Conservation (phyloP, 2,797 vertebrate genomes). For the Erethizon dorsatum region DNA sequence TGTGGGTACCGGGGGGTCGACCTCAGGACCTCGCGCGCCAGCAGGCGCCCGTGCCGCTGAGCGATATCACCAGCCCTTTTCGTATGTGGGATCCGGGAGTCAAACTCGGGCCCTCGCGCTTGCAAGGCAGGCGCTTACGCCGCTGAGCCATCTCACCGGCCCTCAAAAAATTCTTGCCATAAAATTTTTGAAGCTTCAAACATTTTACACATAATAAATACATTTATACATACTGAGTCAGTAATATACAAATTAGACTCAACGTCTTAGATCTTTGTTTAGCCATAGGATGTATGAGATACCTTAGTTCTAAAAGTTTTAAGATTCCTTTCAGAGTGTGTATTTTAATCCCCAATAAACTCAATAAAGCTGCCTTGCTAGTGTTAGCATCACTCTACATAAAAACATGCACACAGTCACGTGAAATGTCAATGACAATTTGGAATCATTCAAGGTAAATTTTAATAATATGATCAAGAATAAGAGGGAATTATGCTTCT, state of each 20-base stretch:
- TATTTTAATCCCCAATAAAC: not conserved
- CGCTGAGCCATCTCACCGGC: no score
- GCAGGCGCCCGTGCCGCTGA: no score
- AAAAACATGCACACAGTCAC: not conserved
- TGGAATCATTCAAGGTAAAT: not conserved
- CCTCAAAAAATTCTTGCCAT: not conserved
- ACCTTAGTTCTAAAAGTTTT: not conserved
- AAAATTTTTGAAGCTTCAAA: not conserved
- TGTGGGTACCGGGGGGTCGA: no score
- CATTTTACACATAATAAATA: not conserved
- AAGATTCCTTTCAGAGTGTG: not conserved
- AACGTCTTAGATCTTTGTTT: not conserved
- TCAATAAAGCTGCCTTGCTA: not conserved
- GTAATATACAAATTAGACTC: not conserved
- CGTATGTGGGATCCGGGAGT: no score
- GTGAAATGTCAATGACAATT: slow-evolving; percentile 43
- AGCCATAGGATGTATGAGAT: not conserved
- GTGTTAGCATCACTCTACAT: not conserved
- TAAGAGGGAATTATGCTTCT: not conserved
- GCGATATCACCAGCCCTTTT: no score
- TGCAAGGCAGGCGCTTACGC: no score
- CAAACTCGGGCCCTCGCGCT: no score
- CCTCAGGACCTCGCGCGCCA: no score
- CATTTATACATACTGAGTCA: not conserved
- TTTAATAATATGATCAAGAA: slow-evolving; percentile 26